Conservation (phyloP, 64 coral and sea anemone genomes). For the Anthopleura sola region DNA sequence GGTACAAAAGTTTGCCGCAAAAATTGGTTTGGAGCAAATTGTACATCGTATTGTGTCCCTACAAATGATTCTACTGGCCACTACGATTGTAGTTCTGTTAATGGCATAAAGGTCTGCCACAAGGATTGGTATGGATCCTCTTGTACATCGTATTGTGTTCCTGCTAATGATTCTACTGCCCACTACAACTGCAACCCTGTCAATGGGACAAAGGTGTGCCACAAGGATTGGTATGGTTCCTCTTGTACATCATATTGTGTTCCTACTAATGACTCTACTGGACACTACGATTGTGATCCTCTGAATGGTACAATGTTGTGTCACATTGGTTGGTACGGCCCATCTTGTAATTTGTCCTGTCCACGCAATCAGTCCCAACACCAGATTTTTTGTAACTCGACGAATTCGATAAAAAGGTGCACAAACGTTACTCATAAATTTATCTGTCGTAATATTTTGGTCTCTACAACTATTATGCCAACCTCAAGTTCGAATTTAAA, state of each 20-base stretch:
- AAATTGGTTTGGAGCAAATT: not conserved
- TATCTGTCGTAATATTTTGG: not conserved
- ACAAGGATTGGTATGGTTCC: conserved; percentile 50
- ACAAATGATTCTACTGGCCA: conserved; percentile 39
- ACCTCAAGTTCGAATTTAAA: not conserved
- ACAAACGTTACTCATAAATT: not conserved
- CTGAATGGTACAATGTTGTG: conserved; percentile 49
- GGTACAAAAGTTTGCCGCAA: conserved; percentile 29
- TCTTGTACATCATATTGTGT: too few species aligned
- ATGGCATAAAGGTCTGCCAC: conserved; percentile 44
- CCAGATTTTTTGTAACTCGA: not conserved
- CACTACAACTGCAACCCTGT: conserved; percentile 40
- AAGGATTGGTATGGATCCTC: conserved; percentile 37
- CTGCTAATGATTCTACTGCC: conserved; percentile 36
- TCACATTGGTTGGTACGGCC: conserved; percentile 61
- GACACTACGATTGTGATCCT: conserved; percentile 48
- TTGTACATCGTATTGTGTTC: conserved; percentile 33
- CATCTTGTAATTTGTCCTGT: conserved; percentile 14
- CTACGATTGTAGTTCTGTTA: conserved; percentile 32
- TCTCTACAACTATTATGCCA: not conserved
- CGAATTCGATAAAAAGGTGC: not conserved
- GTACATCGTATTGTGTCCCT: conserved; percentile 27
- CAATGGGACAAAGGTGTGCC: conserved; percentile 41
- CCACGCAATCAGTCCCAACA: not conserved
- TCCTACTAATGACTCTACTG: conserved; percentile 38